Percentiles rank a stretch among this genome's conserved stretches.
Evolutionary conservation across 1,140 invertebrate species (phyloP).

Genomic region (Procambarus virginalis): DNA sequence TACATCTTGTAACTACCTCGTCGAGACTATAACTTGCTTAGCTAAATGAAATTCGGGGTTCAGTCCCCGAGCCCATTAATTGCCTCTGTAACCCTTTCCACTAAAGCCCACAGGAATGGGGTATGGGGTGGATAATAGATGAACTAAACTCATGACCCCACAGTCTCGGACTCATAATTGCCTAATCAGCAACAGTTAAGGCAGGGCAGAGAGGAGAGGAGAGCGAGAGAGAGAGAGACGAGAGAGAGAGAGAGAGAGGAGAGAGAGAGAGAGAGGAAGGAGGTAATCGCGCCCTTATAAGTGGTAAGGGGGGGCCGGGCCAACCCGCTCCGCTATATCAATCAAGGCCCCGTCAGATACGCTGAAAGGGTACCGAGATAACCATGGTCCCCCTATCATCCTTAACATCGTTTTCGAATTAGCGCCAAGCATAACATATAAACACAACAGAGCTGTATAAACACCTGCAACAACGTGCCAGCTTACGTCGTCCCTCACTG

Average conservation of each 20-base stretch:
- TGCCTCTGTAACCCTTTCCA: no score
- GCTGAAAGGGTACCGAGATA: slow-evolving; percentile 35
- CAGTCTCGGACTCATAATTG: neutral
- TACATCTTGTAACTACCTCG: no score
- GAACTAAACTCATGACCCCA: neutral
- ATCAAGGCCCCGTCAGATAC: slow-evolving; percentile 28
- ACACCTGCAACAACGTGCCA: slow-evolving; percentile 16
- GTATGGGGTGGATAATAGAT: no score
- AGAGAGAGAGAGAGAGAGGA: slow-evolving; percentile 46
- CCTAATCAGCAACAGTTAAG: slow-evolving; percentile 1
- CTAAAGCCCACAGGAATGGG: no score
- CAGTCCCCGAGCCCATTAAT: no score
- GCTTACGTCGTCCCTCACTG: no score
- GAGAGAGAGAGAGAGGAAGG: slow-evolving; percentile 27
- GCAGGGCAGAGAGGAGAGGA: no score
- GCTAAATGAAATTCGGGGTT: no score
- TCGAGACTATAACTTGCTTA: no score
- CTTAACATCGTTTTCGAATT: slow-evolving; percentile 52
- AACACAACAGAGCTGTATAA: slow-evolving; percentile 42
- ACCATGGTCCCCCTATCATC: slow-evolving; percentile 24
- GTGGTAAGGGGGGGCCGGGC: neutral
- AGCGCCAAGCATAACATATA: slow-evolving; percentile 46
- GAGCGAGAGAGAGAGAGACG: slow-evolving; percentile 37
- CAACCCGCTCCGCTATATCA: slow-evolving; percentile 19
- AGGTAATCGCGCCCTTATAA: neutral